phyloP scores from a whole-genome alignment of 2,797 vertebrate genomes.

The Mallotus villosus region DNA sequence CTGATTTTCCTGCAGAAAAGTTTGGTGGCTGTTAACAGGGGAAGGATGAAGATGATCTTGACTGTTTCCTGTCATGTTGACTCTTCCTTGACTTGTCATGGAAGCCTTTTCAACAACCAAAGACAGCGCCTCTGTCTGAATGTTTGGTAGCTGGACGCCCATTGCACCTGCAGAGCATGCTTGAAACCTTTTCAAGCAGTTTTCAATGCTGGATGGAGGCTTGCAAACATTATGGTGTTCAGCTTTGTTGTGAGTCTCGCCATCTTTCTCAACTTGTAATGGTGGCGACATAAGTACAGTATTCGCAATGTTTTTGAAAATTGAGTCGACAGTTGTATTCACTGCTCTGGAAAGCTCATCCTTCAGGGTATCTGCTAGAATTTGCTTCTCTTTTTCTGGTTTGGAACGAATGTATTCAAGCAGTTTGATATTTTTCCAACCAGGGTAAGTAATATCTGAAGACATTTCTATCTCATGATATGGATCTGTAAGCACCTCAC shows the following conservation, averaged over 20 bases:
- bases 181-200: conserved; percentile 22
- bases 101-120: conserved; percentile 57
- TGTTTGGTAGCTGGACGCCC: conserved; percentile 31
- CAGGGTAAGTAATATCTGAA: conserved; percentile 18
- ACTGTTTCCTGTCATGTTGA: conserved; percentile 46
- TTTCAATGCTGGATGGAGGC: conserved; percentile 8
- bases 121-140: conserved; percentile 64
- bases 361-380: conserved; percentile 78
- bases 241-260: conserved; percentile 3
- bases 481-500: background rate
- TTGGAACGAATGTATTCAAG: conserved; percentile 42
- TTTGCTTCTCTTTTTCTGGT: conserved; percentile 45
- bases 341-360: conserved; percentile 75
- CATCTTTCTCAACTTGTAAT: conserved; percentile 9
- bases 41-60: conserved; percentile 30
- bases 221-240: conserved; percentile 2
- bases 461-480: conserved; percentile 27
- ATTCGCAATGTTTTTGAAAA: conserved; percentile 72
- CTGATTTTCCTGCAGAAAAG: conserved; percentile 45
- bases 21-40: conserved; percentile 19
- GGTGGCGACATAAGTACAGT: conserved; percentile 50
- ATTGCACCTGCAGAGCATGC: conserved; percentile 29
- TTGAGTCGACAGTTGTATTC: conserved; percentile 78
- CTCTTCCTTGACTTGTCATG: conserved; percentile 28
- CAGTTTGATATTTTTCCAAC: conserved; percentile 50